phyloP scores from a whole-genome alignment of 2,797 vertebrate genomes.

The Schizothorax lantsangensis region DNA sequence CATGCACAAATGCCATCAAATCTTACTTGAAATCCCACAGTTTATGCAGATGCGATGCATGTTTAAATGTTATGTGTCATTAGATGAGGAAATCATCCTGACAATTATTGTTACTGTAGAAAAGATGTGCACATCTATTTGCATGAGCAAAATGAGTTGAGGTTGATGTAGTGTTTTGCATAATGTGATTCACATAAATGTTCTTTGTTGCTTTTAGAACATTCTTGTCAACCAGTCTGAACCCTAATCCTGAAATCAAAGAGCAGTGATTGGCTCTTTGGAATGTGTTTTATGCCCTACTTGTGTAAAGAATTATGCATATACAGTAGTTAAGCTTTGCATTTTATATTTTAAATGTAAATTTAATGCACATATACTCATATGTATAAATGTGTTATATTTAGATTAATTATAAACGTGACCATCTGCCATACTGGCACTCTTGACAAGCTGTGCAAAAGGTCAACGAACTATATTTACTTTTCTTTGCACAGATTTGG shows the following conservation, averaged over 20 bases:
- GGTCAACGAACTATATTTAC: neutral
- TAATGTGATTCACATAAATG: neutral
- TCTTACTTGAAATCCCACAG: neutral
- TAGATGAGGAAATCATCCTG: neutral
- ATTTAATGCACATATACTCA: neutral
- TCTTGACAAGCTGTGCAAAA: constrained; percentile 5
- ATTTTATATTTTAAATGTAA: neutral
- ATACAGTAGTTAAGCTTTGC: neutral
- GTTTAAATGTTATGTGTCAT: constrained; percentile 5
- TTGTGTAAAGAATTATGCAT: neutral
- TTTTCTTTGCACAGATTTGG: neutral
- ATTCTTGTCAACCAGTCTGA: neutral
- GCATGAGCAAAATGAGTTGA: neutral
- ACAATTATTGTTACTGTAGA: constrained; percentile 5
- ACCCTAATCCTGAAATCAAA: neutral
- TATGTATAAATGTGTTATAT: neutral
- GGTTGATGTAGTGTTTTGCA: neutral
- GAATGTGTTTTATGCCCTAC: neutral
- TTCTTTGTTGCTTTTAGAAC: neutral
- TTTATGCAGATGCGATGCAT: neutral
- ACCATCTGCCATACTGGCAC: neutral
- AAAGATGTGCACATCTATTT: constrained; percentile 14
- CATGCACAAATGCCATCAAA: neutral
- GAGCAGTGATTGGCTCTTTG: neutral
- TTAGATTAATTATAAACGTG: neutral